phyloP scores from a whole-genome alignment of 2,113 vertebrate genomes.

The Chloroceryle aenea region DNA sequence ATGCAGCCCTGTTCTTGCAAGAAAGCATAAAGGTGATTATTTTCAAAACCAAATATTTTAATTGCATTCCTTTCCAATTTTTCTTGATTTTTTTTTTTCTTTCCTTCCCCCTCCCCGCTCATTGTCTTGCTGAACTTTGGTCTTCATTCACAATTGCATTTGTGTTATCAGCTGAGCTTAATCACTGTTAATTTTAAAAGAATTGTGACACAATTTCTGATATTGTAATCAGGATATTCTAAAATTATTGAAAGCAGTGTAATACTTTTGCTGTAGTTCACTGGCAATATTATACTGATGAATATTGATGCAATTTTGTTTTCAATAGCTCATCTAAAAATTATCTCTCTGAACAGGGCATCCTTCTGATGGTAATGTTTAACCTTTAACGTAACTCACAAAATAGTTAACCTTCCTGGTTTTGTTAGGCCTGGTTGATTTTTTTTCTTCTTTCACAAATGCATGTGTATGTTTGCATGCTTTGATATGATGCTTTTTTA shows the following conservation, averaged over 20 bases:
- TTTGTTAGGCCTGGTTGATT: neutral
- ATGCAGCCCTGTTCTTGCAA: slow-evolving; percentile 93
- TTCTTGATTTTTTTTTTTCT: neutral
- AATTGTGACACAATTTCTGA: neutral
- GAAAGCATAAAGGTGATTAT: slow-evolving; percentile 98
- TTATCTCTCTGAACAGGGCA: neutral
- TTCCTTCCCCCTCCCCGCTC: neutral
- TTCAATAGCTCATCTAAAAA: neutral
- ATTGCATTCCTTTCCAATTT: slow-evolving; percentile 23
- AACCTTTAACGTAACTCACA: neutral
- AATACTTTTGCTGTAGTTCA: neutral
- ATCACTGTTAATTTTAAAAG: neutral
- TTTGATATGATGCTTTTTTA: neutral
- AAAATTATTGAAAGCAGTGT: neutral
- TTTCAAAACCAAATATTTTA: slow-evolving; percentile 41
- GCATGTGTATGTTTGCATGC: neutral
- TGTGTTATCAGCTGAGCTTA: slow-evolving; percentile 2
- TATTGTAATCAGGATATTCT: neutral
- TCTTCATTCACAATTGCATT: slow-evolving; percentile 15
- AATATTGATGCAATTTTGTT: neutral
- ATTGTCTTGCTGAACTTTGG: slow-evolving; percentile 33
- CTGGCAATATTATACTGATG: neutral
- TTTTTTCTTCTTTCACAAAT: neutral
- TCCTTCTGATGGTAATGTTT: neutral
- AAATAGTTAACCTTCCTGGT: neutral